Evolutionary conservation across 1,140 invertebrate genomes (phyloP), one percentile per base, ranked within the genome.

Genomic region (Chlorops oryzae): DNA sequence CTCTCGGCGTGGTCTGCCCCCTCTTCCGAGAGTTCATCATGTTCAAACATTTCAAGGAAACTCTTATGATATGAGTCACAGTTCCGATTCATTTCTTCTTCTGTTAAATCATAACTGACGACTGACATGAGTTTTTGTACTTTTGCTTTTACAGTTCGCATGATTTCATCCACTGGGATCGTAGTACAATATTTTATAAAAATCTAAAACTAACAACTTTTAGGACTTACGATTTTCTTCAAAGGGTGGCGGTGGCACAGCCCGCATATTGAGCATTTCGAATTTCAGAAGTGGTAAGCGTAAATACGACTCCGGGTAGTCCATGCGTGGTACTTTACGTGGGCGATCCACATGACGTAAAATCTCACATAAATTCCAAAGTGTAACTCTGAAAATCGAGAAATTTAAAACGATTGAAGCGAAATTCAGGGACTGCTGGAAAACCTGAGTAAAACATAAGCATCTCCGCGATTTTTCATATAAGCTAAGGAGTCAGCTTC

Each of bases 191-290:
- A 25, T 43, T 40, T 41, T 40, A 25, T 22, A 41, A 51, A 21
- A 23, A 41, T 9, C 17, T 18, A 28, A 20, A 47, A 37, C 5
- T 35, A 17, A 41, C 12, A 13, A 24, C 32, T 10, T 39, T 38
- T n/a, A 23, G n/a, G 2, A 12, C 23, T 51, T 44, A 70, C 67
- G 57, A 48, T 70, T 65, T 20, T 65, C 63, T 49, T 70, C 67
- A 27, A 55, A 65, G 22, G 56, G 44, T 43, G 63, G 61, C 9
- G 67, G 67, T 1, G 67, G 55, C 23, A 53, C 58, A 32, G 67
- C 67, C n/a, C 58, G 50, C 62, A 68, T 65, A 23, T 58, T 64
- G 2, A 65, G 44, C 63, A 66, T 67, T 44, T 70, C 64, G 10
- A 68, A 71, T 49, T 65, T 68, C 1, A 71, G 51, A 7, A 71